Conservation (phyloP, 2,113 vertebrate species). For the Chaetodon auriga region DNA sequence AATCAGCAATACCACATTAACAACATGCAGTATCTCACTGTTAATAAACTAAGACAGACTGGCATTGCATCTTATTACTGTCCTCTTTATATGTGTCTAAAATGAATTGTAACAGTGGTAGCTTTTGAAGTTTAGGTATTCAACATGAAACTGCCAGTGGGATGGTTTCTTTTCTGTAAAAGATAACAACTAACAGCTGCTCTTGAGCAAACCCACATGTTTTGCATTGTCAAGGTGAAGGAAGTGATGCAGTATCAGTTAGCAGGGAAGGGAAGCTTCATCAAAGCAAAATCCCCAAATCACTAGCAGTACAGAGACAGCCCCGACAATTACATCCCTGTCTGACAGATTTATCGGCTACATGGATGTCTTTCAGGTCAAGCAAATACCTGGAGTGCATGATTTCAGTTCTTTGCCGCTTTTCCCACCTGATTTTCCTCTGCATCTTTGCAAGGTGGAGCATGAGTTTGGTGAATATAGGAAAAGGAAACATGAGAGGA, state of each 20-base stretch:
- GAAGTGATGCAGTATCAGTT: constrained; percentile 61
- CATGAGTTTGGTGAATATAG: constrained; percentile 31
- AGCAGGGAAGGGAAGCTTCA: constrained; percentile 48
- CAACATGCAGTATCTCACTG: not conserved
- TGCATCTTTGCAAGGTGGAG: constrained; percentile 42
- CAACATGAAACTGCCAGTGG: constrained; percentile 24
- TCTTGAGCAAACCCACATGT: constrained; percentile 61
- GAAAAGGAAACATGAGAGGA: constrained; percentile 54
- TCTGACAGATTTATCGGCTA: constrained; percentile 28
- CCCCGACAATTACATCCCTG: constrained; percentile 9
- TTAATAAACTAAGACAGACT: not conserved
- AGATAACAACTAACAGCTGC: constrained; percentile 63
- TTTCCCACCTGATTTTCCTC: constrained; percentile 45
- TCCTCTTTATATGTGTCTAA: constrained; percentile 29
- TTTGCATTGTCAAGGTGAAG: constrained; percentile 52
- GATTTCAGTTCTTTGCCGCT: constrained; percentile 36
- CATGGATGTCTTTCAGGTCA: constrained; percentile 34
- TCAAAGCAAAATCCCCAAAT: constrained; percentile 55
- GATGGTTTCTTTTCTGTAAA: constrained; percentile 23
- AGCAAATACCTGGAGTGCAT: constrained; percentile 22
- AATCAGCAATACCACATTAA: constrained; percentile 25
- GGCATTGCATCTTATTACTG: not conserved
- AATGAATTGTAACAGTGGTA: constrained; percentile 21
- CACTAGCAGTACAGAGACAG: constrained; percentile 54
- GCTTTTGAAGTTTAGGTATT: constrained; percentile 29